phyloP scores from a whole-genome alignment of 2,888 invertebrate species.

The Polietes domitor region DNA sequence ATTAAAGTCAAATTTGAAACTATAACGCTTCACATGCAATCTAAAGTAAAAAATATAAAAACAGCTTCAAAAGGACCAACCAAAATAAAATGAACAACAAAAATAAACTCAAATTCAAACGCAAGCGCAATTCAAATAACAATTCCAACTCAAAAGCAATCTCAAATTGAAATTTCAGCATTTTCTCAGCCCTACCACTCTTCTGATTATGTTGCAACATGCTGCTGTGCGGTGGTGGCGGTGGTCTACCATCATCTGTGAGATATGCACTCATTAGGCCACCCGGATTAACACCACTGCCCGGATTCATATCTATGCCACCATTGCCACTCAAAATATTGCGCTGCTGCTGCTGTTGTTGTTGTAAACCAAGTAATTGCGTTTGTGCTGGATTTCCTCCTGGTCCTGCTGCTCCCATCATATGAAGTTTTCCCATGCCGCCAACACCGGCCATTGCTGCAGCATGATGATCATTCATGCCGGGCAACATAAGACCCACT shows the following conservation, averaged over 20 bases:
- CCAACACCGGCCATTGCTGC: constrained; percentile 68
- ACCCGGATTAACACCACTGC: constrained; percentile 59
- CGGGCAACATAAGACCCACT: constrained; percentile 76
- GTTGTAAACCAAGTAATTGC: constrained; percentile 58
- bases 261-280: constrained; percentile 71
- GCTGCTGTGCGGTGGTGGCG: constrained; percentile 87
- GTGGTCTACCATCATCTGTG: constrained; percentile 85
- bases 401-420: constrained; percentile 62
- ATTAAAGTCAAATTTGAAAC: too few relatives aligned
- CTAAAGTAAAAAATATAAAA: constrained; percentile 3
- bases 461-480: constrained; percentile 71
- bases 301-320: constrained; percentile 73
- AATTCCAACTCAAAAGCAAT: constrained; percentile 37
- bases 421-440: constrained; percentile 74
- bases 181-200: constrained; percentile 50
- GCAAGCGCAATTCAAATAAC: constrained; percentile 18
- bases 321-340: constrained; percentile 73
- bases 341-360: constrained; percentile 60
- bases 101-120: not conserved
- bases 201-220: constrained; percentile 84
- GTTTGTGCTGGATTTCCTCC: constrained; percentile 50
- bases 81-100: constrained; percentile 30
- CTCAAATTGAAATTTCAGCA: constrained; percentile 18
- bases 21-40: not conserved
- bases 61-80: not conserved